A percentile compares a stretch with the other conserved stretches of the same genome.
Evolutionary conservation across 2,888 invertebrate species (phyloP).

Genomic region (Eupithecia inturbata): DNA sequence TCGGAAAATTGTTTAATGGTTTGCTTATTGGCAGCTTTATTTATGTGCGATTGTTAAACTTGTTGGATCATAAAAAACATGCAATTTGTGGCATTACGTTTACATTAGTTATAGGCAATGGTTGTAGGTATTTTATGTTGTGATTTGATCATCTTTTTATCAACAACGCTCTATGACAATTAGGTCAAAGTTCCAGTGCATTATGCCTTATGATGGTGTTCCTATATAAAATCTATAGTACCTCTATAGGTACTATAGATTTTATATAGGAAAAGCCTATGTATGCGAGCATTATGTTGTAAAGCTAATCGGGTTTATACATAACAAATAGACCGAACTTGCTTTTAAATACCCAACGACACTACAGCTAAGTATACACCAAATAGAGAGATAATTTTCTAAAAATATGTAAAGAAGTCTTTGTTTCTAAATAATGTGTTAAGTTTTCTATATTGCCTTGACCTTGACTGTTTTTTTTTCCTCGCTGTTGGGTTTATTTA

Average conservation of each 20-base stretch:
- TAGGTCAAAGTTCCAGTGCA: not conserved
- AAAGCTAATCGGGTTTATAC: not conserved
- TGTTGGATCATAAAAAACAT: not conserved
- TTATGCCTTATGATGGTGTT: not conserved
- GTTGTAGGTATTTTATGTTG: not conserved
- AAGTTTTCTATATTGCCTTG: not conserved
- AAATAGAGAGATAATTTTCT: not conserved
- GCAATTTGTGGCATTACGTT: not conserved
- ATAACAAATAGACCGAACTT: not conserved
- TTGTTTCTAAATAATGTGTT: not conserved
- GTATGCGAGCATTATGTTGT: too few relatives aligned
- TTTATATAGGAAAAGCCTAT: too few relatives aligned
- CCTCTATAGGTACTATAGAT: too few relatives aligned
- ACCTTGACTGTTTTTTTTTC: not conserved
- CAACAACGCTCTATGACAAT: not conserved
- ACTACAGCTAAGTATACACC: not conserved
- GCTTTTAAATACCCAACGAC: not conserved
- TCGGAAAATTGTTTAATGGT: not conserved
- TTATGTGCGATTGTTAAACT: not conserved
- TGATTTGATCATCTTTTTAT: not conserved
- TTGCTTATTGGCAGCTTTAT: not conserved
- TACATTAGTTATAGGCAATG: not conserved
- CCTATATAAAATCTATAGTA: not conserved
- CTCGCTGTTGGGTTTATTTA: not conserved
- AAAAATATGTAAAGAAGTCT: not conserved